Evolutionary conservation across 53 echinoderm and acorn worm genomes (phyloP).

Genomic region (Echinarachnius parma): DNA sequence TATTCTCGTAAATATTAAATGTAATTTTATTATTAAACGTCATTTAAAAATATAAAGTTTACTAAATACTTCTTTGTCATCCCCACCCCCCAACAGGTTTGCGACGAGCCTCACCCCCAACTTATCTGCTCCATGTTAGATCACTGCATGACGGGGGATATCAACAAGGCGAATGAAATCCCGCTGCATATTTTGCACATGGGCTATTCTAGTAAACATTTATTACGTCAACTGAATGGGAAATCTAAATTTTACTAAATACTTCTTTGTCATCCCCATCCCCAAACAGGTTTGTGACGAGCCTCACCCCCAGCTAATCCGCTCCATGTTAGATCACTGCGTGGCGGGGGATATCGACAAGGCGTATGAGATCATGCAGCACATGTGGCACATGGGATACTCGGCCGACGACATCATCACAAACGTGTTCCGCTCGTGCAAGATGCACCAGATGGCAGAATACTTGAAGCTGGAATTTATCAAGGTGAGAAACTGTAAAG

Average conservation of each 20-base stretch:
- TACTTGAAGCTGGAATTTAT: conserved; percentile 93
- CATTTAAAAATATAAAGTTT: too few species aligned
- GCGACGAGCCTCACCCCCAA: conserved; percentile 97
- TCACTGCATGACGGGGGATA: conserved; percentile 79
- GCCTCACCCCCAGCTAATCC: conserved; percentile 95
- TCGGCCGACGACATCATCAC: conserved; percentile 91
- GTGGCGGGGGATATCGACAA: conserved; percentile 88
- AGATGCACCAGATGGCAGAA: conserved; percentile 86
- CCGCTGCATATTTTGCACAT: conserved; percentile 89
- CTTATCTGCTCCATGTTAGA: conserved; percentile 88
- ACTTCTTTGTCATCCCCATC: too few species aligned
- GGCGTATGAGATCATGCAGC: conserved; percentile 84
- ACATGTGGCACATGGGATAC: conserved; percentile 95
- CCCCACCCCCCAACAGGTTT: too few species aligned
- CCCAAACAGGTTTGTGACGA: conserved; percentile 97
- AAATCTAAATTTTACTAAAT: too few species aligned
- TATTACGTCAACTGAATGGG: too few species aligned
- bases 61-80: too few species aligned
- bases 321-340: conserved; percentile 83
- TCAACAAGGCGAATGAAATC: conserved; percentile 85
- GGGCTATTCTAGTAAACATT: too few species aligned
- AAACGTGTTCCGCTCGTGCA: conserved; percentile 87
- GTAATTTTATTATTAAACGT: too few species aligned
- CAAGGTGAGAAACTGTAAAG: conserved; percentile 59
- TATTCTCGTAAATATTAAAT: too few species aligned